A percentile compares a stretch with the other conserved stretches of the same genome.
phyloP scores from a whole-genome alignment of 37 sponge, comb jelly and placozoan genomes.

The Agelas oroides region DNA sequence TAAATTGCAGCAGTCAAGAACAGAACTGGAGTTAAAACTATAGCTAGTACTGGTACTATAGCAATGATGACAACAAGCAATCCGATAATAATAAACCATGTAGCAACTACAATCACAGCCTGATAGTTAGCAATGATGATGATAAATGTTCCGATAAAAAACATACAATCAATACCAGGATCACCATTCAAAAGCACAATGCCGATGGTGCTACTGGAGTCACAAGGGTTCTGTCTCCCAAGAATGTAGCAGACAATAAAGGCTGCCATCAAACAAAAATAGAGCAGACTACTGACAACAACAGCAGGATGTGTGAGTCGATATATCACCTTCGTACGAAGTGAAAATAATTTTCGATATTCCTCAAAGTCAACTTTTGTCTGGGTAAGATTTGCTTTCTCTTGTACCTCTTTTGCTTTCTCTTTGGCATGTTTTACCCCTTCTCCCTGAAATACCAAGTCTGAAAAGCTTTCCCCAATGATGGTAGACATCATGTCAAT shows the following conservation, averaged over 20 bases:
- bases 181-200: background rate
- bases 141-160: background rate
- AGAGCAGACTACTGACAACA: background rate
- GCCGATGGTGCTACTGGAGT: background rate
- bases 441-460: background rate
- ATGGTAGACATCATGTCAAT: conserved; percentile 13
- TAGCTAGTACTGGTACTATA: background rate
- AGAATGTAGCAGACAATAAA: background rate
- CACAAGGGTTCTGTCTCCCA: conserved; percentile 1
- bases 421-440: background rate
- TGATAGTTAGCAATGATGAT: conserved; percentile 6
- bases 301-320: background rate
- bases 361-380: background rate
- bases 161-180: background rate
- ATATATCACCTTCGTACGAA: background rate
- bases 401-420: background rate
- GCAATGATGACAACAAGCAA: background rate
- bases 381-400: background rate
- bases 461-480: background rate
- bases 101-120: background rate
- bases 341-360: background rate
- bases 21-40: background rate
- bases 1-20: background rate
- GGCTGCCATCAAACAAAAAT: background rate
- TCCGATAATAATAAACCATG: background rate